A percentile compares a stretch with the other conserved stretches of the same genome.
phyloP scores from a whole-genome alignment of 1,140 invertebrate species.

The Eciton burchellii region DNA sequence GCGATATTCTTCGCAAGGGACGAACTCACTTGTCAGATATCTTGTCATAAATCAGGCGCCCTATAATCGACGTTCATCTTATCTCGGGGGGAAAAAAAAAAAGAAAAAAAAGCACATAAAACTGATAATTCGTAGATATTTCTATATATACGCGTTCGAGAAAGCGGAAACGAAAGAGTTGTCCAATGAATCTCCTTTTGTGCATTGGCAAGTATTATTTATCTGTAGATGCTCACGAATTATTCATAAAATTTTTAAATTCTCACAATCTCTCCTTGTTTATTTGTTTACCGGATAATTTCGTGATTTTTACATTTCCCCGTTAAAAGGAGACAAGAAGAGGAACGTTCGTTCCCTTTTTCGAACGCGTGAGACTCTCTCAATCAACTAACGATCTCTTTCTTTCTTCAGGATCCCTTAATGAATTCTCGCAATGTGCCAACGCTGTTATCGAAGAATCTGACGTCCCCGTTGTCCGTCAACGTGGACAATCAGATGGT shows the following conservation, averaged over 20 bases:
- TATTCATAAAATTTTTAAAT: too few species aligned
- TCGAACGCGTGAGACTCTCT: background rate
- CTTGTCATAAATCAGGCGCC: background rate
- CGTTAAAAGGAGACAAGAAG: too few species aligned
- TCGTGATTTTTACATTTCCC: too few species aligned
- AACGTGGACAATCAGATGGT: conserved; percentile 73
- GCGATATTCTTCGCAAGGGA: background rate
- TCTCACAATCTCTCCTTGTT: too few species aligned
- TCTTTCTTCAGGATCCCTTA: conserved; percentile 58
- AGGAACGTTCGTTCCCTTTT: too few species aligned
- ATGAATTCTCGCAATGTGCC: conserved; percentile 68
- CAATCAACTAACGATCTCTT: background rate
- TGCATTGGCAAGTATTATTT: too few species aligned
- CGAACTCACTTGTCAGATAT: background rate
- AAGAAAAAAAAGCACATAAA: background rate
- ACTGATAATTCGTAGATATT: background rate
- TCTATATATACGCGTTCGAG: too few species aligned
- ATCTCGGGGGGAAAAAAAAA: too few species aligned
- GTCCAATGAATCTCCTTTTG: too few species aligned
- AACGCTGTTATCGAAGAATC: conserved; percentile 31
- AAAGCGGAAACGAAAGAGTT: too few species aligned
- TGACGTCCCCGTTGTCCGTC: conserved; percentile 60
- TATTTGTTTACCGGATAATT: too few species aligned
- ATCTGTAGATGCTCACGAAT: too few species aligned
- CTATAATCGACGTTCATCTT: background rate